Base-by-base conservation (phyloP, 2,888 invertebrate genomes). In the Ochropleura leucogaster region DNA sequence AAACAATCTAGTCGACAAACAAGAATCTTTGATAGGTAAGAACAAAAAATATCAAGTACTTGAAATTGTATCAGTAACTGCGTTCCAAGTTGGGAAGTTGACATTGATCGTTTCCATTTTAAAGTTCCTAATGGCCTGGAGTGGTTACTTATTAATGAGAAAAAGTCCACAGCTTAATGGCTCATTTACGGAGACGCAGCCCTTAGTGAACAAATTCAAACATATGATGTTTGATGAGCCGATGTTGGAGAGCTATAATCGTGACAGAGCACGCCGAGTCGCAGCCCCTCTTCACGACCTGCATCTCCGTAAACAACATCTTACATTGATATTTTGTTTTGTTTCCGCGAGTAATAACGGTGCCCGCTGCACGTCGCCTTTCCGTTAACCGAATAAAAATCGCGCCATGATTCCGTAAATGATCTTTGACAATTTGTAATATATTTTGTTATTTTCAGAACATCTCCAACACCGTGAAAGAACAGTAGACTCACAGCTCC, bases 11-110 rank as follows among this genome's bases (percentile, higher is more conserved):
- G 94, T 95, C 88, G 90, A 79, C 72, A 96, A 96, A 87, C 96
- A 96, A 79, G 84, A 93, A 3, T 94, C 95, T 0, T 89, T 96
- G 66, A 94, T 96, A 84, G 96, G 96, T 96, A 83, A 91, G 20
- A 72, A 47, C 55, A 60, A 49, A n/a, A 44, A 44, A 51, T 18
- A 67, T 53, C 18, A 40, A 59, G 12, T 55, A 55, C 20, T 57
- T 57, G 0, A 30, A 57, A 20, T 20, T 0, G 1, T 20, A 30
- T 30, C 12, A 30, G 9, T 57, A 12, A 20, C 20, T 20, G 18
- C 40, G 40, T 40, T 40, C 16, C 4, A 55, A 12, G 55, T 12
- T 55, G 12, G 20, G 12, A 53, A n/a, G 4, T n/a, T n/a, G 9
- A n/a, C n/a, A 55, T 12, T 55, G 20, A 20, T 55, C 20, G 6